Conservation (phyloP, 2,797 vertebrate genomes). For the Cyclura pinguis region DNA sequence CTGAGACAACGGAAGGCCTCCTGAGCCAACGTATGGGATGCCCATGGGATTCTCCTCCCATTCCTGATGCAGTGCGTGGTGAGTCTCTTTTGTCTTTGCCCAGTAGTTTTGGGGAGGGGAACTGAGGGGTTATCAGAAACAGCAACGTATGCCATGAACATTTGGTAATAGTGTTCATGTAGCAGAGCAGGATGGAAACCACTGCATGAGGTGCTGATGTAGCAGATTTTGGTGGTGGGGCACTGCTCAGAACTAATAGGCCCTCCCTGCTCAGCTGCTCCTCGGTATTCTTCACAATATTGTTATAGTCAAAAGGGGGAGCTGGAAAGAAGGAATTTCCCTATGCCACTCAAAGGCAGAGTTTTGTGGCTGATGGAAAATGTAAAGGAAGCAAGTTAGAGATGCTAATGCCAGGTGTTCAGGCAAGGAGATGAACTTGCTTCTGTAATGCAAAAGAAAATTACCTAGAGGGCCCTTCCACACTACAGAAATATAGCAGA, state of each 20-base stretch:
- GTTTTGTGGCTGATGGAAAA: no score
- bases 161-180: no score
- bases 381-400: no score
- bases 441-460: neutral
- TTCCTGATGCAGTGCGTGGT: slow-evolving; percentile 49
- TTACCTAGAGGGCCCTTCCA: no score
- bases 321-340: neutral
- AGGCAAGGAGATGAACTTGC: neutral
- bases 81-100: neutral
- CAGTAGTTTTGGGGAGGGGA: neutral
- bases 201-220: neutral
- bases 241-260: neutral
- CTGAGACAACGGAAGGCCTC: neutral
- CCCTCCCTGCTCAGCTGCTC: neutral
- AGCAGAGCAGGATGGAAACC: neutral
- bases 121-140: no score
- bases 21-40: neutral
- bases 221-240: neutral
- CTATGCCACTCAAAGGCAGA: neutral
- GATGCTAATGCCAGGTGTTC: neutral
- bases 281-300: neutral
- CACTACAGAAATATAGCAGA: no score
- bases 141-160: no score
- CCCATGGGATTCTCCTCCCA: slow-evolving; percentile 2
- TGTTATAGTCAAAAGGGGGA: neutral